Evolutionary conservation across 1,140 invertebrate species (phyloP), one percentile per base, ranked within the genome.

Genomic region (Papilio polyxenes): DNA sequence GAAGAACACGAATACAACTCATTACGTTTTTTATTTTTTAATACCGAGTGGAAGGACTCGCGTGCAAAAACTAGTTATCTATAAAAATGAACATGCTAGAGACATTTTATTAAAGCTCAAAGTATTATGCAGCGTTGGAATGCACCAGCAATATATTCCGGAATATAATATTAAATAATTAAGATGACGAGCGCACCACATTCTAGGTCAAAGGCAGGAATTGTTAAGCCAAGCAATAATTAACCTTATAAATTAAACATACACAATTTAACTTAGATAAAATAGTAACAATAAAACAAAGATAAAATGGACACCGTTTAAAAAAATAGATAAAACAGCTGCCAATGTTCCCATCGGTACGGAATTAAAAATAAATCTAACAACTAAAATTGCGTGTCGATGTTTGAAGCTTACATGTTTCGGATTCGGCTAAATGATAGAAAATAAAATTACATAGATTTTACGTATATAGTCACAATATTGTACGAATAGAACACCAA

Each of bases 121-220:
- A 69, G 37, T 69, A 69, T 69, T 69, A 37, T 15, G 31, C 31
- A 40, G 4, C 23, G 10, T 3, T 13, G 65, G 65, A 69, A 69
- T 69, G 65, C 62, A 69, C 62, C 62, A 69, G 62, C 65, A 69
- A 69, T 37, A 62, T 62, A 69, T 69, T 37, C 65, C 31, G 15
- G 65, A 69, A 65, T 65, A 65, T 65, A 37, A 69, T 69, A 69
- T 69, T 17, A 37, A 69, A 69, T 69, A 69, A 69, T 69, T 69
- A 69, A 69, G 65, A 69, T 31, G 65, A 65, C n/a, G 59, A 65
- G 65, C 65, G 65, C 5, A 37, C 65, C 65, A 69, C 65, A 69
- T 69, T 69, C 65, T 69, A n/a, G 65, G 65, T 69, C 65, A 69
- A 15, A 69, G 62, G 10, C 23, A 69, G 37, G 13, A 31, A 69